Evolutionary conservation across 2,888 invertebrate species (phyloP), one percentile per base, ranked within the genome.

Genomic region (Diaprepes abbreviatus): DNA sequence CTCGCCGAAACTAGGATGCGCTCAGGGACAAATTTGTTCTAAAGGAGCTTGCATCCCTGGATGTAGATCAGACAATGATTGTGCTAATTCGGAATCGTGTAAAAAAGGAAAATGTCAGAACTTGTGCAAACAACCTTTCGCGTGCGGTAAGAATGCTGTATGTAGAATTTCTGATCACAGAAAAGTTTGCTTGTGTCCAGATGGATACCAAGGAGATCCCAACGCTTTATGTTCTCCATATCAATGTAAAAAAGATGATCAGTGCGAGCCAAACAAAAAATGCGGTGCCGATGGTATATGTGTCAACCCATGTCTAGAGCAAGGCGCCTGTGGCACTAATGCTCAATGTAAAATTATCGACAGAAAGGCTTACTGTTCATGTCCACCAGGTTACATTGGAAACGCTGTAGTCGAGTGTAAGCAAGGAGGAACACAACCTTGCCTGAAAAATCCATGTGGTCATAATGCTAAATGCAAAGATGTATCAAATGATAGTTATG

Each of bases 141-240:
- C 93, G 0, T 96, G 96, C 77, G 95, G 95, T 3, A 89, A 88
- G 74, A 92, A 93, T 80, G 94, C 96, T 0, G 80, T 93, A 1
- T 96, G 96, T 80, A 88, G 90, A 73, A 90, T 93, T 0, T 90
- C 91, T 1, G 91, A 92, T 74, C 96, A 95, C 83, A 88, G 93
- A 40, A 91, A 93, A 45, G 88, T 96, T 2, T 96, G 96, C 80
- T 88, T 93, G 67, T 96, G 96, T 80, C 94, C 94, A 0, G 93
- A 93, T 79, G 94, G 95, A 12, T 93, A 88, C 79, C 92, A 92
- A 74, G 94, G 94, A 0, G 93, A 95, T 80, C 93, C 95, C 0
- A 89, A 88, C 66, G 89, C 88, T 73, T 89, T 90, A 78, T 95
- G 95, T 78, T 88, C 89, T 71, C 88, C 91, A 72, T 91, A 92